phyloP scores from a whole-genome alignment of 2,113 vertebrate species.

The Aphelocoma coerulescens region DNA sequence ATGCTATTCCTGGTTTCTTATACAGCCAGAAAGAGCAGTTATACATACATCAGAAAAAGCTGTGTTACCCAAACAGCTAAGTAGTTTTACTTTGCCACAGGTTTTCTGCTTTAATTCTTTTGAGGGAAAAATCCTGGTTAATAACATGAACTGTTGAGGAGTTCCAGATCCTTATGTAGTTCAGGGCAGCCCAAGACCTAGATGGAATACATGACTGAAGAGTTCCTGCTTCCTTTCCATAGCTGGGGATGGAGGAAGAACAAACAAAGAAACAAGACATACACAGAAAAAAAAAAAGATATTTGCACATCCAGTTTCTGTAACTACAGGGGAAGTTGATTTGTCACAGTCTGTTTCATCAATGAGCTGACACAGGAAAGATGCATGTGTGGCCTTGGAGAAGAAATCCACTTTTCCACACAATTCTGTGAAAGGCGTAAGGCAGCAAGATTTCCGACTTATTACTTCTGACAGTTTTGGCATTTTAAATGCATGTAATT shows the following conservation, averaged over 20 bases:
- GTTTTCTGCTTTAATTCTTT: neutral
- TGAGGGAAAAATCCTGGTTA: neutral
- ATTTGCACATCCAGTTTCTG: slow-evolving; percentile 28
- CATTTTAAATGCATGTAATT: slow-evolving; percentile 50
- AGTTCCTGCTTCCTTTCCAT: neutral
- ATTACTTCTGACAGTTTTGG: slow-evolving; percentile 35
- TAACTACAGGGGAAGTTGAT: slow-evolving; percentile 54
- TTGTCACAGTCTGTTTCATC: slow-evolving; percentile 49
- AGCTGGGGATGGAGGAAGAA: neutral
- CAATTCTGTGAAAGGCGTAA: neutral
- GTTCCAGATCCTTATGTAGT: neutral
- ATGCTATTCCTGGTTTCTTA: neutral
- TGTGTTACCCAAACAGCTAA: neutral
- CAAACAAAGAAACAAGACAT: neutral
- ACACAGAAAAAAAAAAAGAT: neutral
- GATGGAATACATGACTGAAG: neutral
- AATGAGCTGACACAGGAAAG: neutral
- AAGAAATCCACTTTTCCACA: slow-evolving; percentile 14
- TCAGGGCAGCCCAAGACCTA: neutral
- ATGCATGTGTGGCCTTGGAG: neutral
- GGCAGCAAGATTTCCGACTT: neutral
- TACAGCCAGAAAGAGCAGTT: neutral
- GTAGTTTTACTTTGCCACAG: neutral
- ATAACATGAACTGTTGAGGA: neutral
- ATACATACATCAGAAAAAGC: neutral